Conservation (phyloP, 2,113 vertebrate species). For the Microtus ochrogaster region DNA sequence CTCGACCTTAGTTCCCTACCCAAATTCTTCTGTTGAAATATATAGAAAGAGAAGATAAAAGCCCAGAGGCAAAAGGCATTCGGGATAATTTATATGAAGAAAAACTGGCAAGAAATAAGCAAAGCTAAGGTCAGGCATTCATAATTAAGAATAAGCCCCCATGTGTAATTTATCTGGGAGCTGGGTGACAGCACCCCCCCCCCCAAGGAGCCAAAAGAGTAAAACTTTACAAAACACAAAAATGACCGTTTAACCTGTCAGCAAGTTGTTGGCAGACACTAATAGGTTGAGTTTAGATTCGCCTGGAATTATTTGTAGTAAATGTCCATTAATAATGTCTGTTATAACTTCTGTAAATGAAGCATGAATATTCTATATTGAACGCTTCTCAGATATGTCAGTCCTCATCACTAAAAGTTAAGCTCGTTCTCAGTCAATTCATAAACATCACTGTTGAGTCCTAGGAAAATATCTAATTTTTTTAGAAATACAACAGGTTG, state of each 20-base stretch:
- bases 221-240: conserved; percentile 5
- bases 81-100: no score
- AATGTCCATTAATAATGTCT: conserved; percentile 46
- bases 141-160: no score
- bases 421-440: not conserved
- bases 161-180: no score
- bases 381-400: conserved; percentile 21
- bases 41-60: no score
- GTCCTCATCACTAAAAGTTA: conserved; percentile 31
- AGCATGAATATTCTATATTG: conserved; percentile 7
- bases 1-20: not conserved
- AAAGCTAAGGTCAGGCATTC: no score
- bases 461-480: not conserved
- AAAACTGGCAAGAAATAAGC: no score
- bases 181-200: no score
- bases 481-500: not conserved
- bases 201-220: no score
- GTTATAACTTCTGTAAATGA: conserved; percentile 57
- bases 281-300: conserved; percentile 47
- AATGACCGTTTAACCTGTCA: conserved; percentile 66
- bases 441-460: not conserved
- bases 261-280: conserved; percentile 64
- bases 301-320: conserved; percentile 66
- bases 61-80: no score
- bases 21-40: not conserved